Percentiles rank a stretch among this genome's conserved stretches.
Conservation (phyloP, 2,888 invertebrate genomes). For the Rhagonycha lutea region DNA sequence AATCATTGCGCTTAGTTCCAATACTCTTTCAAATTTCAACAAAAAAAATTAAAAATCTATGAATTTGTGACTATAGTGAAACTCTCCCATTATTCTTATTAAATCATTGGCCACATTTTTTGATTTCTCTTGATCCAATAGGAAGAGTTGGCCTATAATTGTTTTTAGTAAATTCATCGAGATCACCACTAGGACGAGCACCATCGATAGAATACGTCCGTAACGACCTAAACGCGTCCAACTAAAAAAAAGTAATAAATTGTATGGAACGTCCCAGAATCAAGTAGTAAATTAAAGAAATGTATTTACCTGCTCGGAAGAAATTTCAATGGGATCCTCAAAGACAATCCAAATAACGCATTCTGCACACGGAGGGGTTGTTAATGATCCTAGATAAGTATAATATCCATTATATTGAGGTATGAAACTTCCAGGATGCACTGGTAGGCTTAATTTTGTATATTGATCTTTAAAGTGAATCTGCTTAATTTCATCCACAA, state of each 20-base stretch:
- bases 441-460: conserved; percentile 49
- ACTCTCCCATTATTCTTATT: too few species aligned
- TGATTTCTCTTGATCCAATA: conserved; percentile 77
- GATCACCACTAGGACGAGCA: conserved; percentile 67
- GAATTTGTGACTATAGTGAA: too few species aligned
- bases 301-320: conserved; percentile 75
- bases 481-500: conserved; percentile 73
- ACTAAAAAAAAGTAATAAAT: conserved; percentile 47
- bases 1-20: too few species aligned
- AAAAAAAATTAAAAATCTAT: too few species aligned
- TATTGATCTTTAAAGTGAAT: conserved; percentile 75
- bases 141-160: conserved; percentile 87
- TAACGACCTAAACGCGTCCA: conserved; percentile 74
- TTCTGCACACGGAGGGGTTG: conserved; percentile 92
- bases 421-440: conserved; percentile 60
- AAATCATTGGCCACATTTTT: conserved; percentile 67
- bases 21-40: too few species aligned
- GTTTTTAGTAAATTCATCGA: conserved; percentile 75
- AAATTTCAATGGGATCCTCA: conserved; percentile 84
- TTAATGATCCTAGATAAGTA: conserved; percentile 91
- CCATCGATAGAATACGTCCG: conserved; percentile 72
- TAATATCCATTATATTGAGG: conserved; percentile 81
- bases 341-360: conserved; percentile 95
- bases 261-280: background rate
- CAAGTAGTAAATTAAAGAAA: too few species aligned